Conservation (phyloP, 2,888 invertebrate genomes). For the Plebejus argus region DNA sequence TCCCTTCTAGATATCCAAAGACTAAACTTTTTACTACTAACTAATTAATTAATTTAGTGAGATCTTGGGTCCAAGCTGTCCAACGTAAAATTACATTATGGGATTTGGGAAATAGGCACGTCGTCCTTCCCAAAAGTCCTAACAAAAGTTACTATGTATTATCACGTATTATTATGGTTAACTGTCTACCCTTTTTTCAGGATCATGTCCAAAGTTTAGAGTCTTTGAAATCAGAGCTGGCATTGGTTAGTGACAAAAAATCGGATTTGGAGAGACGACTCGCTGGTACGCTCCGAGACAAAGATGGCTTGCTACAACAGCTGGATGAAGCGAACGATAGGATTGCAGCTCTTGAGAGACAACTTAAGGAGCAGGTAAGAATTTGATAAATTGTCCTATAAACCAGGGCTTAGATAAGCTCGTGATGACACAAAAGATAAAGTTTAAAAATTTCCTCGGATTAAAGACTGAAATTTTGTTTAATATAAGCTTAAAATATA, state of each 20-base stretch:
- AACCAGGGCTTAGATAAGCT: no score
- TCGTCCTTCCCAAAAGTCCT: background rate
- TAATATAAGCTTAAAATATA: no score
- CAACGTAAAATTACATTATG: no score
- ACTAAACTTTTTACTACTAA: no score
- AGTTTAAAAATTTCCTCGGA: no score
- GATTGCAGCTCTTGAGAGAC: slow-evolving; percentile 91
- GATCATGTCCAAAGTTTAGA: slow-evolving; percentile 95
- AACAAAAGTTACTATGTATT: background rate
- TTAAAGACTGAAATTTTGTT: no score
- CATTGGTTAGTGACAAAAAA: slow-evolving; percentile 90
- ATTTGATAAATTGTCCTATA: background rate
- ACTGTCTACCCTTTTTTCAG: slow-evolving; percentile 54
- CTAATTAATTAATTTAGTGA: background rate
- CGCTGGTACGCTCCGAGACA: slow-evolving; percentile 87
- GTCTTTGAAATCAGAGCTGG: slow-evolving; percentile 92
- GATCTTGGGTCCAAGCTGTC: no score
- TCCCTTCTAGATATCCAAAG: no score
- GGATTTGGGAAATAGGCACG: background rate
- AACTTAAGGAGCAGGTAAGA: slow-evolving; percentile 89
- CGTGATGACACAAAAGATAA: background rate
- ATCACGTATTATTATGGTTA: background rate
- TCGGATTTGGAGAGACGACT: slow-evolving; percentile 92
- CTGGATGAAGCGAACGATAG: slow-evolving; percentile 95
- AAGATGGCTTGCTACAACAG: slow-evolving; percentile 88